These are phyloP conservation scores for Scaptomyza tumidula DNA, from an alignment of 2,888 invertebrate genomes.

Conservation along the genomic window DNA sequence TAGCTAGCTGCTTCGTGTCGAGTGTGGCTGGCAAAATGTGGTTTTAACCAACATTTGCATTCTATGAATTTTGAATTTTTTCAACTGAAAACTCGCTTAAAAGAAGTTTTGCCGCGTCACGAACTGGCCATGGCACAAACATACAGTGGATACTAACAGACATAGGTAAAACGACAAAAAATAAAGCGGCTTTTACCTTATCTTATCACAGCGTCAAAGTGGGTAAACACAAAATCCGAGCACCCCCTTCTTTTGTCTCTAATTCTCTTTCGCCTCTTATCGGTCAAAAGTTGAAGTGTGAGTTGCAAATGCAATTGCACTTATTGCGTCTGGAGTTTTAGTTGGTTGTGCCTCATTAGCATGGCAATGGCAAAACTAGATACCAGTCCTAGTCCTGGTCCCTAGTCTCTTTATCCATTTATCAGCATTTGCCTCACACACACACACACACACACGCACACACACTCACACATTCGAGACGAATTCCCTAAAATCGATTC, in stretches of 20 bases:
- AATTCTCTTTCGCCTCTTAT: slow-evolving; percentile 38
- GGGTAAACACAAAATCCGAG: slow-evolving; percentile 51
- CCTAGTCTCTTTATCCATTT: slow-evolving; percentile 57
- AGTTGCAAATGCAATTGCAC: slow-evolving; percentile 21
- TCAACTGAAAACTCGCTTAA: slow-evolving; percentile 50
- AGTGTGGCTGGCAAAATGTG: slow-evolving; percentile 71
- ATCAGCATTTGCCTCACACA: slow-evolving; percentile 82
- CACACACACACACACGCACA: slow-evolving; percentile 37
- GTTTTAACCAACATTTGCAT: slow-evolving; percentile 77
- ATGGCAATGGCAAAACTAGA: slow-evolving; percentile 45
- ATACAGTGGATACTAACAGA: not conserved
- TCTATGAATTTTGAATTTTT: slow-evolving; percentile 73
- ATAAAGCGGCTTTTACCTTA: slow-evolving; percentile 54
- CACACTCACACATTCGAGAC: slow-evolving; percentile 79
- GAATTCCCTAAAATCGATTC: slow-evolving; percentile 81
- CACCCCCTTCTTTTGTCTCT: slow-evolving; percentile 7
- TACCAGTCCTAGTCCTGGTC: slow-evolving; percentile 11
- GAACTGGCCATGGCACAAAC: slow-evolving; percentile 32
- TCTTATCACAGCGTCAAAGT: slow-evolving; percentile 63
- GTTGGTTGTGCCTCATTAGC: slow-evolving; percentile 60
- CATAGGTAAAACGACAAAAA: slow-evolving; percentile 13
- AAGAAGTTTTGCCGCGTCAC: slow-evolving; percentile 58
- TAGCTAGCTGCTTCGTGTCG: slow-evolving; percentile 25
- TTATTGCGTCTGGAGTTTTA: not conserved
- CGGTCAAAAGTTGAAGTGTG: slow-evolving; percentile 49